Percentiles rank a stretch among this genome's conserved stretches.
phyloP scores from a whole-genome alignment of 2,113 vertebrate species.

The Bos javanicus region DNA sequence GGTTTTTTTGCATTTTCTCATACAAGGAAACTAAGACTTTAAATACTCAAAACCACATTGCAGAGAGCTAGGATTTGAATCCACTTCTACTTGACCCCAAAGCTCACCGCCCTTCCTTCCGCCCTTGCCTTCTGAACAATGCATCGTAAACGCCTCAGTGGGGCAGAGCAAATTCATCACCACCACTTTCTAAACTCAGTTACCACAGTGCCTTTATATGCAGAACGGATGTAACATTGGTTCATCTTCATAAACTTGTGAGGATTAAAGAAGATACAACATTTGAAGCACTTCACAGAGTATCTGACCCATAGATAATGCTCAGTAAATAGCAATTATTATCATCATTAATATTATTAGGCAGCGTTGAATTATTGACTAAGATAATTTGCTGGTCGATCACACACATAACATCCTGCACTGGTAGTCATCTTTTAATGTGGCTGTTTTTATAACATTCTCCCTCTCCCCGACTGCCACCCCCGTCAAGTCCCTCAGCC shows the following conservation, averaged over 20 bases:
- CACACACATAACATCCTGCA: background rate
- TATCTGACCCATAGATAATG: background rate
- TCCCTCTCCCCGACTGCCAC: background rate
- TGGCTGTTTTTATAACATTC: background rate
- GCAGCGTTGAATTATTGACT: background rate
- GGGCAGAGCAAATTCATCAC: background rate
- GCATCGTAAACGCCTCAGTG: background rate
- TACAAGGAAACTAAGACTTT: background rate
- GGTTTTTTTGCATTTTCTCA: background rate
- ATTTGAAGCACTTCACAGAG: background rate
- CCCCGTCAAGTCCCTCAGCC: background rate
- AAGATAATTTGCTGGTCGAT: background rate
- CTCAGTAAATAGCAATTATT: background rate
- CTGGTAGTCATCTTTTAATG: background rate
- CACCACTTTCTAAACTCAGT: background rate
- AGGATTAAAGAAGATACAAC: background rate
- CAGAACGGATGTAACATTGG: background rate
- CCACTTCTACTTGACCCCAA: background rate
- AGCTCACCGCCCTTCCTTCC: background rate
- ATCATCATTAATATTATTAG: background rate
- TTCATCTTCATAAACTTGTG: background rate
- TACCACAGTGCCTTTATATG: background rate
- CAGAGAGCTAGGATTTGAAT: background rate
- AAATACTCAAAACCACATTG: background rate
- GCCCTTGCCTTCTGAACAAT: background rate